phyloP scores from a whole-genome alignment of 2,888 invertebrate genomes.

The Scaptomyza cyrtandrae region DNA sequence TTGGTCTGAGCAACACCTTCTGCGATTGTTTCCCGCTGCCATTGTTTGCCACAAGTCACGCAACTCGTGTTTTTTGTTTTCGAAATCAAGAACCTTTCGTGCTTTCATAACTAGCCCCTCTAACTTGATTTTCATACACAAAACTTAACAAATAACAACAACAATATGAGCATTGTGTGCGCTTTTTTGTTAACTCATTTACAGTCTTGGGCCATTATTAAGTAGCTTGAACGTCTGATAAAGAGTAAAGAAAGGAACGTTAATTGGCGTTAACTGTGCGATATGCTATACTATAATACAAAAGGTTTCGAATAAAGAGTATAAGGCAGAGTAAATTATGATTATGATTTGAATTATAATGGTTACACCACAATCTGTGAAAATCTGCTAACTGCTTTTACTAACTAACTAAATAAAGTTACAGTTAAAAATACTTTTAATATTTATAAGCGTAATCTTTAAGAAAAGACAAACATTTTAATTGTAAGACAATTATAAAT shows the following conservation, averaged over 20 bases:
- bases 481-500: not conserved
- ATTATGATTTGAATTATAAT: not conserved
- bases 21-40: slow-evolving; percentile 42
- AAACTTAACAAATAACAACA: slow-evolving; percentile 41
- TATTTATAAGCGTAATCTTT: too few species aligned
- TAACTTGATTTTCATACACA: slow-evolving; percentile 56
- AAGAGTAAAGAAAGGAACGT: not conserved
- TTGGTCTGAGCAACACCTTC: slow-evolving; percentile 55
- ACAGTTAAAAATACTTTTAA: too few species aligned
- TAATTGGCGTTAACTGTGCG: slow-evolving; percentile 17
- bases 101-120: slow-evolving; percentile 54
- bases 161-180: slow-evolving; percentile 27
- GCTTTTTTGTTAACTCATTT: slow-evolving; percentile 50
- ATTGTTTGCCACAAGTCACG: slow-evolving; percentile 67
- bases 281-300: not conserved
- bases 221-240: slow-evolving; percentile 20
- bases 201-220: slow-evolving; percentile 27
- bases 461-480: not conserved
- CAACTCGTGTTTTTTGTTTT: slow-evolving; percentile 42
- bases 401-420: too few species aligned
- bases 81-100: slow-evolving; percentile 33
- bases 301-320: not conserved
- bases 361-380: not conserved
- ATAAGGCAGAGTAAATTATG: not conserved
- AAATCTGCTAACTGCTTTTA: too few species aligned